A percentile compares a stretch with the other conserved stretches of the same genome.
phyloP scores from a whole-genome alignment of 2,797 vertebrate species.

The Lepidocolaptes lacrymiger region DNA sequence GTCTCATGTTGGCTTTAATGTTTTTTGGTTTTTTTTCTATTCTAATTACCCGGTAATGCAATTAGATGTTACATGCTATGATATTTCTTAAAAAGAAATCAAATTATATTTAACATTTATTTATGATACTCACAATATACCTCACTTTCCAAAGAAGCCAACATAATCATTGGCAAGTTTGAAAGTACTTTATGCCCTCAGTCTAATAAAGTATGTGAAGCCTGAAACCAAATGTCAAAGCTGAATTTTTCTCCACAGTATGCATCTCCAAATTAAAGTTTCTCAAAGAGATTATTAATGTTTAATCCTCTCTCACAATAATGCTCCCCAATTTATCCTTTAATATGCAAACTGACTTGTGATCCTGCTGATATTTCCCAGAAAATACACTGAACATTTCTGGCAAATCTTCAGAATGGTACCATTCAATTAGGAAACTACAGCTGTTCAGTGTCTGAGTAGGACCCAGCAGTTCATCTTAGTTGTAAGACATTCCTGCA shows the following conservation, averaged over 20 bases:
- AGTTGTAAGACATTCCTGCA: neutral
- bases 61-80: neutral
- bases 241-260: neutral
- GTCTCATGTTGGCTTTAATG: neutral
- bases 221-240: constrained; percentile 42
- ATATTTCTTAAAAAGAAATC: constrained; percentile 43
- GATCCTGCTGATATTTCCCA: neutral
- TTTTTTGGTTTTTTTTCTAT: neutral
- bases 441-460: neutral
- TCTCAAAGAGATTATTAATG: neutral
- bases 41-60: neutral
- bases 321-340: neutral
- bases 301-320: constrained; percentile 7
- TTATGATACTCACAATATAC: constrained; percentile 21
- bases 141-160: constrained; percentile 20
- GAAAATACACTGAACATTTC: neutral
- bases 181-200: constrained; percentile 15
- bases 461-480: neutral
- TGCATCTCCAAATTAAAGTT: neutral
- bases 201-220: neutral
- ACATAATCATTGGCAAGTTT: neutral
- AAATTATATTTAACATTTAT: constrained; percentile 33
- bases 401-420: neutral
- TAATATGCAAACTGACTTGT: neutral
- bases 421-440: neutral